Evolutionary conservation across 2,888 invertebrate genomes (phyloP), one percentile per base, ranked within the genome.

Genomic region (Imbricaverruca yamaguchii): DNA sequence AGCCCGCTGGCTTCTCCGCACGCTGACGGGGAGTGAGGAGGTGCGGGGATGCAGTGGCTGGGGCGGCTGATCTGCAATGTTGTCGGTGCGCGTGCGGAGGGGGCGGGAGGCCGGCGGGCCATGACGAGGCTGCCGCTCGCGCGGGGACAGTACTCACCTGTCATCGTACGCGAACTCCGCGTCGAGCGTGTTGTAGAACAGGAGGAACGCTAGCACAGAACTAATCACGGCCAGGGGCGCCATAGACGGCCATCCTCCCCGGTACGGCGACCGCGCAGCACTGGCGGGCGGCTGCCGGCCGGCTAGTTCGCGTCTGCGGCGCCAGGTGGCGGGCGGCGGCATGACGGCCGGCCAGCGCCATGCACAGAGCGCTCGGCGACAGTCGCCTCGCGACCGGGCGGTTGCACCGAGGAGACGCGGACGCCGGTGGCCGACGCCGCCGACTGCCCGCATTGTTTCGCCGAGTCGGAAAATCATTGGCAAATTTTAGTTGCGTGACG

Each of bases 131-230:
- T 39, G 39, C 39, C 39, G 39, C 39, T 39, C 2, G 39, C 39
- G 39, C 39, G 39, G 39, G 39, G 39, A 1, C 39, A 4, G 39
- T 4, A 39, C 87, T 86, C 86, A 89, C 89, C 88, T 89, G 86
- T 89, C 89, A 85, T 89, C 89, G 85, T 89, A 89, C 82, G 88
- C 88, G 85, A 89, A 89, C 83, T 88, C 87, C n/a, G 88, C 88
- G 81, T 86, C 85, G 79, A 89, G 84, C 23, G 88, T 88, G 85
- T 88, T 88, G 83, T 87, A 85, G 85, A 88, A 89, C 83, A 89
- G 86, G 65, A 87, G 84, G 78, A 87, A 84, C 80, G 88, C 87
- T 77, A 86, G 83, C 82, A 84, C 82, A 82, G 84, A 83, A 83
- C 84, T 83, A 81, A 83, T 82, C 82, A 84, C 81, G 83, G 83